A percentile compares a stretch with the other conserved stretches of the same genome.
These are phyloP conservation scores for Glaucidium brasilianum DNA, from an alignment of 2,113 vertebrate genomes.

Conservation along the genomic window DNA sequence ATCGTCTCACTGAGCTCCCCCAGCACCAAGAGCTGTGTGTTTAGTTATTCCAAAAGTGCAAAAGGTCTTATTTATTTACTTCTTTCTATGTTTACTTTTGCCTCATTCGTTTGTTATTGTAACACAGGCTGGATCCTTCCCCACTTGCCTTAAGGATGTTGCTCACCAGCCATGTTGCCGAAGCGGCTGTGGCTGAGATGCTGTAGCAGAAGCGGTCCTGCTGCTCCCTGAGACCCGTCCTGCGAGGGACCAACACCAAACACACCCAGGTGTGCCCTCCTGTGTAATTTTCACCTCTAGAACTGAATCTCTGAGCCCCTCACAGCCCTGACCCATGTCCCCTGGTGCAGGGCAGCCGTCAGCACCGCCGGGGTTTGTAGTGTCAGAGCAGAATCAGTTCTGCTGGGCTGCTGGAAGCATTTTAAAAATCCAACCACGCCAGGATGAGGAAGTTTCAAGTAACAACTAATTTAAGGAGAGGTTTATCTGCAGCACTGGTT, in stretches of 20 bases:
- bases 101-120: not conserved
- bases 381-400: not conserved
- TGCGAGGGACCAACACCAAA: too few species aligned
- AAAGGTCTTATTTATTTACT: not conserved
- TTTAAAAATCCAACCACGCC: not conserved
- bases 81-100: not conserved
- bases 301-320: not conserved
- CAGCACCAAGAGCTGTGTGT: not conserved
- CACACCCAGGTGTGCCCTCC: too few species aligned
- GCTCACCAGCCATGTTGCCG: accelerated
- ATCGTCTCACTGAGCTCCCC: accelerated
- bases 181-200: accelerated
- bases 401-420: not conserved
- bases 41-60: not conserved
- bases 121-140: too few species aligned
- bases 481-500: not conserved
- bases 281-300: not conserved
- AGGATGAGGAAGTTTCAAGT: not conserved
- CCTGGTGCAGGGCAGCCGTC: not conserved
- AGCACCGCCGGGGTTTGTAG: too few species aligned
- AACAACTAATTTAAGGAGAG: not conserved
- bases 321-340: not conserved
- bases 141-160: not conserved
- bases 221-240: not conserved
- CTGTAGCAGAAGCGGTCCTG: accelerated